Evolutionary conservation across 2,113 vertebrate species (phyloP).

Genomic region (Anoplopoma fimbria): DNA sequence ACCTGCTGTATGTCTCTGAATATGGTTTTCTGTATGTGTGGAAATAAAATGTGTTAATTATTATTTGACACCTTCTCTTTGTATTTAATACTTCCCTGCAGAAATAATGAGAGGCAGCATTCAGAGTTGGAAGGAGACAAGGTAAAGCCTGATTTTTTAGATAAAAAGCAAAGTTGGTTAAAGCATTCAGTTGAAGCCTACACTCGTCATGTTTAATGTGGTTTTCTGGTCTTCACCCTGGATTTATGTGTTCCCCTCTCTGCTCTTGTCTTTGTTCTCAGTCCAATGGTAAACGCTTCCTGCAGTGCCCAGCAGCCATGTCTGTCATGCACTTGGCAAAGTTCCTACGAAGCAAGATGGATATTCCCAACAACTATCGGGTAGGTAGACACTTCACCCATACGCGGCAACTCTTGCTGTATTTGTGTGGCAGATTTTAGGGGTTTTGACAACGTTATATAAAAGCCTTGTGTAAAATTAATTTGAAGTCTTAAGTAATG

Average conservation of each 20-base stretch:
- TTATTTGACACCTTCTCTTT: not conserved
- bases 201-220: not conserved
- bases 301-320: constrained; percentile 94
- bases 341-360: constrained; percentile 96
- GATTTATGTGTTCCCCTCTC: constrained; percentile 1
- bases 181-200: not conserved
- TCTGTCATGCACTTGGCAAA: constrained; percentile 94
- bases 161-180: not conserved
- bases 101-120: constrained; percentile 87
- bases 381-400: constrained; percentile 69
- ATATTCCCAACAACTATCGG: constrained; percentile 93
- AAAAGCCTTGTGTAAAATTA: not conserved
- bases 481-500: not conserved
- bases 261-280: constrained; percentile 49
- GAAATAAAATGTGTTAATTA: not conserved
- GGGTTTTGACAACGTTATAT: not conserved
- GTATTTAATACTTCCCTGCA: constrained; percentile 43
- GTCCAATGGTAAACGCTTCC: constrained; percentile 91
- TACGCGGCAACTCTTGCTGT: not conserved
- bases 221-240: constrained; percentile 17
- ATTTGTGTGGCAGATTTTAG: not conserved
- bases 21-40: not conserved
- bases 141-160: constrained; percentile 70
- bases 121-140: constrained; percentile 89
- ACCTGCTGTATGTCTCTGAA: not conserved